Evolutionary conservation across 64 coral and sea anemone species (phyloP), one percentile per base, ranked within the genome.

Genomic region (Actinia equina): DNA sequence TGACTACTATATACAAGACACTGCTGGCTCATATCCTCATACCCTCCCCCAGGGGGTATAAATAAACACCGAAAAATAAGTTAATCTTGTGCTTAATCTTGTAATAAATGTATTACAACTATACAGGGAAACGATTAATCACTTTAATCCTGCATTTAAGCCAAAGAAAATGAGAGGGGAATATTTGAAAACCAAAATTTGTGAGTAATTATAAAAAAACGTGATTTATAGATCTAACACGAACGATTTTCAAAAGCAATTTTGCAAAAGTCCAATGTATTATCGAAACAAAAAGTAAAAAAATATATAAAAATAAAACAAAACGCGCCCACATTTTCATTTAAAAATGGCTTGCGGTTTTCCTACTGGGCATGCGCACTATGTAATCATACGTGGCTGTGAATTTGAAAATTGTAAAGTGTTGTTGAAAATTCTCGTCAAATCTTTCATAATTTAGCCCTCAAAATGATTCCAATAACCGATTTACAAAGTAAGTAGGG

Each of bases 401-500:
- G 45, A 22, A 76, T 64, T 60, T 91, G 52, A 79, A 81, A 49
- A 30, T 74, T 74, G 27, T 74, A 12, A 15, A 74, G n/a, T 74
- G 6, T 74, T 30, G 69, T 74, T 41, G 23, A 15, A 74, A 15
- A 30, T 37, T 74, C 69, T 74, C 26, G 69, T 74, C 26, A 74
- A 74, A 74, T 74, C 25, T 71, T 83, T 44, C 60, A 18, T 76
- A 67, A 62, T 53, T 92, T 88, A n/a, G 4, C 44, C 55, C 41
- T n/a, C 19, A 93, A 79, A 90, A 99, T 99, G 97, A 80, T 99
- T 19, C 97, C 97, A 12, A 99, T 99, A 74, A 99, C 90, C 65
- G 97, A 99, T 52, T 99, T 95, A 30, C 97, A 99, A 87, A 99
- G 97, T 99, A 95, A 91, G 97, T 65, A n/a, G 44, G 53, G 43